These are phyloP conservation scores for Bradypodion pumilum DNA, from an alignment of 2,797 vertebrate genomes.

Conservation along the genomic window DNA sequence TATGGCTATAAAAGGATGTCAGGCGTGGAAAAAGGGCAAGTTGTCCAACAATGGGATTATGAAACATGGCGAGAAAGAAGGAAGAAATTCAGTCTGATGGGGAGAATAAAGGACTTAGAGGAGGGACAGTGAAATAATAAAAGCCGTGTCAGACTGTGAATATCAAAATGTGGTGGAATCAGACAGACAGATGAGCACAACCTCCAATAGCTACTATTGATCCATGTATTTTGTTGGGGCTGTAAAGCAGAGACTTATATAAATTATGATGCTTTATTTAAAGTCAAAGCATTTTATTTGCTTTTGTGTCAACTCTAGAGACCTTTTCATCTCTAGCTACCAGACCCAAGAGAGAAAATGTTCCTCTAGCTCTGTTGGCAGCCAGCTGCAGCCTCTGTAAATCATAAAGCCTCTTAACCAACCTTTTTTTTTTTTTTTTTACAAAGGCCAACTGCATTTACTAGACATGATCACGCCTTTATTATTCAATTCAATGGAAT, in stretches of 20 bases:
- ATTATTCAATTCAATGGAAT: constrained; percentile 74
- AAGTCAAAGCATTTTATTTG: constrained; percentile 79
- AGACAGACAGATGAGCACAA: constrained; percentile 63
- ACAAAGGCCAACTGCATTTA: constrained; percentile 73
- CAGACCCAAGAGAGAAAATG: constrained; percentile 76
- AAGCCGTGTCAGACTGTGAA: constrained; percentile 55
- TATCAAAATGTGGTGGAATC: constrained; percentile 63
- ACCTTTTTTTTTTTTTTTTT: constrained; percentile 75
- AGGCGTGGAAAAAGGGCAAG: constrained; percentile 46
- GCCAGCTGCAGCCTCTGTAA: constrained; percentile 79
- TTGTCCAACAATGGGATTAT: constrained; percentile 48
- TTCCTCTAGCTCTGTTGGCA: constrained; percentile 76
- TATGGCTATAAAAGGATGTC: constrained; percentile 49
- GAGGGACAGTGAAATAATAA: constrained; percentile 49
- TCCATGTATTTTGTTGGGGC: constrained; percentile 61
- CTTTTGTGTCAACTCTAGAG: constrained; percentile 79
- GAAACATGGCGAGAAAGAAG: constrained; percentile 35
- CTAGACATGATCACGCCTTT: constrained; percentile 72
- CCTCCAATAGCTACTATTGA: constrained; percentile 71
- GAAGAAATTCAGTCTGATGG: constrained; percentile 4
- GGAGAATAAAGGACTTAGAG: constrained; percentile 9
- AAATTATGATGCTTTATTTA: constrained; percentile 81
- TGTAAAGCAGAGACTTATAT: constrained; percentile 68
- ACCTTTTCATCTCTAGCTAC: constrained; percentile 79
- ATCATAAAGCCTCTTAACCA: constrained; percentile 78